These are phyloP conservation scores for Sphaerophoria taeniata DNA, from an alignment of 2,888 invertebrate species.

Conservation along the genomic window DNA sequence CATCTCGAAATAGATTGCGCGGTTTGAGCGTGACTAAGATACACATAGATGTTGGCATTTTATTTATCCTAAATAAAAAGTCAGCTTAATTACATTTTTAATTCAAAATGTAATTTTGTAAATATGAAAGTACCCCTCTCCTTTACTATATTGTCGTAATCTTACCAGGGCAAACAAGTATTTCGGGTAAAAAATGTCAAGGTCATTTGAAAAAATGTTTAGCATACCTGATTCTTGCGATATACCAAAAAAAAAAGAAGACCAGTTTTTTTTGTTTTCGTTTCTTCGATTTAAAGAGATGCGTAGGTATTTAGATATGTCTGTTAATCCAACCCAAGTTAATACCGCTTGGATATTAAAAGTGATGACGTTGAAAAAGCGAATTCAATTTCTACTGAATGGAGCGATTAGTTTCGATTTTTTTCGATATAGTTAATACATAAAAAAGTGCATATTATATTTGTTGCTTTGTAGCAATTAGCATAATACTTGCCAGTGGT, in stretches of 20 bases:
- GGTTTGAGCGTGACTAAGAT: neutral
- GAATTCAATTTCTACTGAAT: too few species aligned
- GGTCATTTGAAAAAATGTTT: constrained; percentile 49
- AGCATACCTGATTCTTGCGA: constrained; percentile 45
- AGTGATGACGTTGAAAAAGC: too few species aligned
- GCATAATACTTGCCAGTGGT: too few species aligned
- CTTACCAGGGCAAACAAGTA: constrained; percentile 13
- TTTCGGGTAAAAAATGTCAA: constrained; percentile 64
- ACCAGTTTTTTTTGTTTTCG: constrained; percentile 44
- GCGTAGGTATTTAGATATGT: neutral
- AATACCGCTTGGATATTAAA: constrained; percentile 24
- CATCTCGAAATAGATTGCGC: constrained; percentile 2
- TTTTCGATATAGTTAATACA: too few species aligned
- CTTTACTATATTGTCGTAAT: neutral
- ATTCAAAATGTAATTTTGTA: neutral
- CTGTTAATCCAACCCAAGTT: constrained; percentile 14
- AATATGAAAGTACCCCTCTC: neutral
- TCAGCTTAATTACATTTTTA: neutral
- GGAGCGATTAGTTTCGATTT: too few species aligned
- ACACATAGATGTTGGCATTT: neutral
- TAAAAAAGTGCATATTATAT: too few species aligned
- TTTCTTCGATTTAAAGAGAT: neutral
- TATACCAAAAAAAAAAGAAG: constrained; percentile 22
- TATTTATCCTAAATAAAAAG: neutral
- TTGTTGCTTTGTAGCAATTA: too few species aligned